Evolutionary conservation across 2,797 vertebrate genomes (phyloP).

Genomic region (Telmatherina bonti): DNA sequence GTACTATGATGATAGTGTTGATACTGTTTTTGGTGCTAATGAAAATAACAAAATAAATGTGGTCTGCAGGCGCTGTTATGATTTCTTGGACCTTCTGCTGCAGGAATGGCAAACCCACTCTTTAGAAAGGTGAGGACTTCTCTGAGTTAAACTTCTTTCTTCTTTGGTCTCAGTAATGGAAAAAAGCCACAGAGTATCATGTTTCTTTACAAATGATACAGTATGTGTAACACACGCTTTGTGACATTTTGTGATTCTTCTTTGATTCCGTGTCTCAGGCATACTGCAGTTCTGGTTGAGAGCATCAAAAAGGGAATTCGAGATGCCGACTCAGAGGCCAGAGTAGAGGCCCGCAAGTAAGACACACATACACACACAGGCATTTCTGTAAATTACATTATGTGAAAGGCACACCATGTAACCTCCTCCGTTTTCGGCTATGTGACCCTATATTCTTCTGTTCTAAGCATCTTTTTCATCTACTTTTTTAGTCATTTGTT

Average conservation of each 20-base stretch:
- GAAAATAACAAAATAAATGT: slow-evolving; percentile 21
- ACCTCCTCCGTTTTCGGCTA: background rate
- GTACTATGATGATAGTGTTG: background rate
- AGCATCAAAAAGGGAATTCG: slow-evolving; percentile 98
- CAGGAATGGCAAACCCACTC: slow-evolving; percentile 99
- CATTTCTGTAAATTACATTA: slow-evolving; percentile 35
- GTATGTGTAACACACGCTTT: background rate
- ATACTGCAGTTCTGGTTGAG: slow-evolving; percentile 93
- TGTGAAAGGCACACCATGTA: slow-evolving; percentile 11
- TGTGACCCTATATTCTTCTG: slow-evolving; percentile 2
- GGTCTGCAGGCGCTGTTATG: slow-evolving; percentile 91
- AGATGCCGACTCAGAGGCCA: slow-evolving; percentile 96
- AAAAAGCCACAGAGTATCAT: background rate
- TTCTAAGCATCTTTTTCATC: background rate
- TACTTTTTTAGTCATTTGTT: background rate
- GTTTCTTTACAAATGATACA: background rate
- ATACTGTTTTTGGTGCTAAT: background rate
- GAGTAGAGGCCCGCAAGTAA: slow-evolving; percentile 98
- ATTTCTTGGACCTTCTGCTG: slow-evolving; percentile 94
- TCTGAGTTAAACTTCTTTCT: background rate
- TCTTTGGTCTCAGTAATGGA: background rate
- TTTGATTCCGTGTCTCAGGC: slow-evolving; percentile 78
- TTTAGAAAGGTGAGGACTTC: slow-evolving; percentile 88
- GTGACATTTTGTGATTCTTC: background rate
- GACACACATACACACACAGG: slow-evolving; percentile 44